Evolutionary conservation across 2,888 invertebrate genomes (phyloP).

Genomic region (Drosophila subsilvestris): DNA sequence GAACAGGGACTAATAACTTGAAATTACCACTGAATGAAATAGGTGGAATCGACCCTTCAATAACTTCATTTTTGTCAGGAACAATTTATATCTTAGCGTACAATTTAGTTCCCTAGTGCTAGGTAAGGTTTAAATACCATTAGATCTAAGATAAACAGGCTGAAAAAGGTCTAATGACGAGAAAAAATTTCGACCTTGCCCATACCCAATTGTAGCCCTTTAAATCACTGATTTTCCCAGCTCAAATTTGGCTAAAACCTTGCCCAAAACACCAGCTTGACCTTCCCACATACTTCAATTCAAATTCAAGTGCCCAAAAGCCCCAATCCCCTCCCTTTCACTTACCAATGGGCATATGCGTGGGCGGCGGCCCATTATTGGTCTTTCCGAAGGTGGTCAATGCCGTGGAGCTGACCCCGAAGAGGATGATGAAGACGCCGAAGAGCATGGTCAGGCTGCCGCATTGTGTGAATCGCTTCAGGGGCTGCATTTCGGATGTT

Average conservation of each 20-base stretch:
- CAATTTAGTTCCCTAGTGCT: too few species aligned
- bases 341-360: conserved; percentile 87
- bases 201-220: not conserved
- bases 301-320: conserved; percentile 17
- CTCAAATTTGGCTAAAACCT: not conserved
- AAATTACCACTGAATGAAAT: too few species aligned
- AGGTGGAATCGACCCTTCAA: too few species aligned
- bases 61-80: too few species aligned
- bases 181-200: not conserved
- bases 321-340: conserved; percentile 9
- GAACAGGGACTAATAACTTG: too few species aligned
- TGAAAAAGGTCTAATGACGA: not conserved
- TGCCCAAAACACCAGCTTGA: not conserved
- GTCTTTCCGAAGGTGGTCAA: conserved; percentile 89
- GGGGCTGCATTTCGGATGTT: conserved; percentile 81
- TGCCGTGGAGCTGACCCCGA: conserved; percentile 86
- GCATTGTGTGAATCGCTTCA: conserved; percentile 84
- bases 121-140: not conserved
- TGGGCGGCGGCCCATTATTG: conserved; percentile 86
- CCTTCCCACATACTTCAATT: conserved; percentile 16
- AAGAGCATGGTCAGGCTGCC: conserved; percentile 84
- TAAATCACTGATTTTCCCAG: not conserved
- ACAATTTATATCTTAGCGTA: too few species aligned
- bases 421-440: conserved; percentile 83
- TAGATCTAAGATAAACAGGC: not conserved